A percentile compares a stretch with the other conserved stretches of the same genome.
Evolutionary conservation across 2,888 invertebrate genomes (phyloP).

Genomic region (Gisinianus flammeolus): DNA sequence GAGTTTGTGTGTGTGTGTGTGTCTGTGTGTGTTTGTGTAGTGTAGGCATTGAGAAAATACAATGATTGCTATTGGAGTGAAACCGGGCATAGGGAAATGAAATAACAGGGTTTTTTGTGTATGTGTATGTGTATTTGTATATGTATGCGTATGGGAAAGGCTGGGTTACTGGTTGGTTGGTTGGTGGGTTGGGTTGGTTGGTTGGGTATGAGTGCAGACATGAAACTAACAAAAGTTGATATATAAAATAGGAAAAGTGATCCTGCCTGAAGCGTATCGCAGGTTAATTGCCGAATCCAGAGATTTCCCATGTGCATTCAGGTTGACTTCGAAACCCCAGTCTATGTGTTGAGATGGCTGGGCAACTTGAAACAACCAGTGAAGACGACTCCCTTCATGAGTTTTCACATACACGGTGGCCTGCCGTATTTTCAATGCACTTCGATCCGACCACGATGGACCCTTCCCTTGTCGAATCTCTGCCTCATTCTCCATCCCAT

Average conservation of each 20-base stretch:
- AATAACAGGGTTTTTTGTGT: background rate
- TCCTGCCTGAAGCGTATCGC: constrained; percentile 57
- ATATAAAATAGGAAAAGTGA: constrained; percentile 17
- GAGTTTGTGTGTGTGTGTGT: background rate
- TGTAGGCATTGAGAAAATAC: background rate
- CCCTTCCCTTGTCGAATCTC: constrained; percentile 51
- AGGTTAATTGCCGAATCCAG: constrained; percentile 57
- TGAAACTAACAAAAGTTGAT: no score
- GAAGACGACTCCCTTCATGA: constrained; percentile 48
- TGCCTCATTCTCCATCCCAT: constrained; percentile 49
- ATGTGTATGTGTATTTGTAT: no score
- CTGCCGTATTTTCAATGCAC: constrained; percentile 49
- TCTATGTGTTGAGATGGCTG: constrained; percentile 53
- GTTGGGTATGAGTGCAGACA: no score
- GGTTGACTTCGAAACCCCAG: constrained; percentile 55
- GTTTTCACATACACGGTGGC: constrained; percentile 39
- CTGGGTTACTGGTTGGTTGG: background rate
- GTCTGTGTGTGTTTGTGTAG: background rate
- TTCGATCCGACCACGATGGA: constrained; percentile 49
- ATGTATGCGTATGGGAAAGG: no score
- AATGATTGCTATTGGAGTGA: background rate
- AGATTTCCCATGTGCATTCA: constrained; percentile 57
- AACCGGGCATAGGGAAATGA: background rate
- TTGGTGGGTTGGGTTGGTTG: background rate
- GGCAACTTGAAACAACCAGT: constrained; percentile 48